A percentile compares a stretch with the other conserved stretches of the same genome.
phyloP scores from a whole-genome alignment of 2,797 vertebrate genomes.

The Acanthornis magna region DNA sequence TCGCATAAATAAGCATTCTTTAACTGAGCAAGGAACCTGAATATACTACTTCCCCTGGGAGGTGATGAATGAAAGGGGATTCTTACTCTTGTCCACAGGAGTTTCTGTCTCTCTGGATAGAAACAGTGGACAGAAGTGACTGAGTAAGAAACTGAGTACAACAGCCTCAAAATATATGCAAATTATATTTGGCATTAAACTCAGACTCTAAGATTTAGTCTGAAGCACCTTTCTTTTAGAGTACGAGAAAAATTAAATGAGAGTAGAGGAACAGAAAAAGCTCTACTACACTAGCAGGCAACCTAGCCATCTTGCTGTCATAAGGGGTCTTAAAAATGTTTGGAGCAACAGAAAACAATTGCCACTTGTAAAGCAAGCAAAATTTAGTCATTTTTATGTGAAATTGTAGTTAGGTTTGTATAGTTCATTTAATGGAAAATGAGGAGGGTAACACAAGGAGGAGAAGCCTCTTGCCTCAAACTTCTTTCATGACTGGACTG shows the following conservation, averaged over 20 bases:
- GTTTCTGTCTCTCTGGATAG: background rate
- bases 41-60: background rate
- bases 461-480: background rate
- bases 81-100: background rate
- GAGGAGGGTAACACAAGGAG: background rate
- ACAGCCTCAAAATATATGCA: background rate
- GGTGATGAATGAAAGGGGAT: background rate
- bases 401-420: background rate
- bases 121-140: background rate
- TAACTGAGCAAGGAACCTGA: background rate
- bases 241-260: background rate
- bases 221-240: background rate
- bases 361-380: background rate
- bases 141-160: background rate
- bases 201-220: background rate
- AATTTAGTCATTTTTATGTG: background rate
- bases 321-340: background rate
- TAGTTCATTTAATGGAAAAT: background rate
- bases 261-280: background rate
- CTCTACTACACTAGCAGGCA: background rate
- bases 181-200: background rate
- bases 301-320: background rate
- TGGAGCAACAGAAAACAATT: background rate
- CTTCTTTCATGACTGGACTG: background rate
- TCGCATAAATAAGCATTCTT: background rate